Evolutionary conservation across 2,113 vertebrate genomes (phyloP), one percentile per base, ranked within the genome.

Genomic region (Drymodes brunneopygia): DNA sequence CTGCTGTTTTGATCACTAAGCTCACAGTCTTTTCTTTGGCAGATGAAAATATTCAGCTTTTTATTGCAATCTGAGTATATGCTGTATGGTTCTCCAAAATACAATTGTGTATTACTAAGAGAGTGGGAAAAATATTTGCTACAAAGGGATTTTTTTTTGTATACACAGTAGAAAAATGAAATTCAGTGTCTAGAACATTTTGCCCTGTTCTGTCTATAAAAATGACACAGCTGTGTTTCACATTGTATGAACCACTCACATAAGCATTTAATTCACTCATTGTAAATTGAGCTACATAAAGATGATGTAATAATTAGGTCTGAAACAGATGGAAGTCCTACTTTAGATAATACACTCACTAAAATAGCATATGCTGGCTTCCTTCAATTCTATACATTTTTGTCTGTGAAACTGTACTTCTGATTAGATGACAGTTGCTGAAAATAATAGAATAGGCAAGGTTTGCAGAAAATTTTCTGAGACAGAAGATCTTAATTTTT

Each of bases 291-390:
- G 61, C 93, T 92, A 86, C 90, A 95, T 93, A 75, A 96, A 90
- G 61, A 95, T 93, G 82, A 95, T 95, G 69, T 86, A 94, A 95
- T 96, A 95, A 97, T 95, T 94, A 87, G 93, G 51, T 58, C 60
- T 90, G 85, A 93, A 93, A 79, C 87, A 97, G 94, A 96, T 97
- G 94, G 88, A 94, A 95, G 53, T 61, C 83, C 75, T 93, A 47
- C 67, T 95, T 95, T 51, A 94, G 88, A 87, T 94, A 96, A 94
- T 90, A 82, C 5, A 45, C 47, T 58, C 50, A 82, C 95, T 69
- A 85, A 96, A 95, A 95, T 91, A 95, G 91, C 87, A 90, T 90
- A 82, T 95, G 74, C 78, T 96, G 74, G 36, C 84, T 96, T 95
- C 84, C 81, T 96, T 95, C 73, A 80, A 47, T 82, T 89, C 81